A percentile compares a stretch with the other conserved stretches of the same genome.
phyloP scores from a whole-genome alignment of 2,113 vertebrate species.

The Podocnemis expansa region DNA sequence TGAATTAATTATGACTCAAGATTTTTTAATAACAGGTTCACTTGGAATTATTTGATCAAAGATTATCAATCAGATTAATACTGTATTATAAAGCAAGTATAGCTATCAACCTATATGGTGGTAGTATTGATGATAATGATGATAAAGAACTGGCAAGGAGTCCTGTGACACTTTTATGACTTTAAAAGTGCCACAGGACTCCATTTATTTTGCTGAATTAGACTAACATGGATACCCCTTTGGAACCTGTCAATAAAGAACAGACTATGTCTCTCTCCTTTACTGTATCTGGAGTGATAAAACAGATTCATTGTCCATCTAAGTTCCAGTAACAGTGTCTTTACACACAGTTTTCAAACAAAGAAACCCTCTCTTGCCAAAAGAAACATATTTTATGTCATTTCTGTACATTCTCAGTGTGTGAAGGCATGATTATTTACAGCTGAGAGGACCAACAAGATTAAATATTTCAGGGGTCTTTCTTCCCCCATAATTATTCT shows the following conservation, averaged over 20 bases:
- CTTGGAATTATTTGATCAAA: background rate
- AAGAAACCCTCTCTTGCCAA: background rate
- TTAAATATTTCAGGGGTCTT: background rate
- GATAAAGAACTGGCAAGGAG: no score
- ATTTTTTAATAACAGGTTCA: background rate
- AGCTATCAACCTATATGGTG: background rate
- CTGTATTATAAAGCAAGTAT: background rate
- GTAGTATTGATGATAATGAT: background rate
- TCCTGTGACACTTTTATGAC: no score
- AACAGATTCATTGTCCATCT: background rate
- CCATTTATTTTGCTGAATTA: no score
- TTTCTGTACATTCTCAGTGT: background rate
- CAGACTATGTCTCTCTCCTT: background rate
- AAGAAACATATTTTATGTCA: background rate
- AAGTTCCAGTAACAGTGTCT: background rate
- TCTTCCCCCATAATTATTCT: background rate
- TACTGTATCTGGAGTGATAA: background rate
- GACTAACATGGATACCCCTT: no score
- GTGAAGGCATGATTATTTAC: background rate
- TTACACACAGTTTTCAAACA: background rate
- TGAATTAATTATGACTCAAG: background rate
- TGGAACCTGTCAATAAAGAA: no score
- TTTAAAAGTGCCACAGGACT: no score
- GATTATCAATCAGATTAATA: background rate
- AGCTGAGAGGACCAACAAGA: background rate